Conservation (phyloP, 1,140 invertebrate species). For the Sarcophaga peregrina region DNA sequence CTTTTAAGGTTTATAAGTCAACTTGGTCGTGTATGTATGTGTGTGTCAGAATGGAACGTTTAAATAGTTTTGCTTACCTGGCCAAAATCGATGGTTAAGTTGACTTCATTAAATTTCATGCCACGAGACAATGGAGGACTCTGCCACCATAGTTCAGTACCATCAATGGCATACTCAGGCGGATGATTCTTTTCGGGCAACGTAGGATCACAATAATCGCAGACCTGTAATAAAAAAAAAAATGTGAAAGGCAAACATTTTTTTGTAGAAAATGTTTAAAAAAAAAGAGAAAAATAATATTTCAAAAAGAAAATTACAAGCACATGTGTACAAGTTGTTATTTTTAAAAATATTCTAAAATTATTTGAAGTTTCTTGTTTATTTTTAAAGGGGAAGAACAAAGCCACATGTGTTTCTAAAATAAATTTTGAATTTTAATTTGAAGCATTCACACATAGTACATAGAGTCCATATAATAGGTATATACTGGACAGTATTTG, state of each 20-base stretch:
- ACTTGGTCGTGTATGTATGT: background rate
- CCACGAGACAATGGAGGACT: constrained; percentile 97
- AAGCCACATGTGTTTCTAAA: constrained; percentile 12
- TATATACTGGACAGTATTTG: no score
- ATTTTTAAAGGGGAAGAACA: background rate
- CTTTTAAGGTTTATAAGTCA: constrained; percentile 30
- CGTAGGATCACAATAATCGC: constrained; percentile 89
- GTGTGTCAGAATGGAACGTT: background rate
- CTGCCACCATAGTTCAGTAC: constrained; percentile 96
- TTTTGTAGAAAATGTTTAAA: constrained; percentile 9
- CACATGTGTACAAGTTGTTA: background rate
- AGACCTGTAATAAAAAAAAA: constrained; percentile 74
- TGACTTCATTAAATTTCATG: constrained; percentile 96
- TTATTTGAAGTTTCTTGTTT: background rate
- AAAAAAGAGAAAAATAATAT: background rate
- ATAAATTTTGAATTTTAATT: background rate
- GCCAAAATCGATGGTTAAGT: constrained; percentile 95
- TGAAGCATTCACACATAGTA: no score
- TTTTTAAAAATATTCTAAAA: background rate
- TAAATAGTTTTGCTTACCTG: constrained; percentile 75
- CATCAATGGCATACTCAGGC: constrained; percentile 92
- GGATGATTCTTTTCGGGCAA: constrained; percentile 83
- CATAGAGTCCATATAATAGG: no score
- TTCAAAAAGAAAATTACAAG: background rate
- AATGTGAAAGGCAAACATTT: constrained; percentile 59